phyloP scores from a whole-genome alignment of 2,888 invertebrate species.

The Acleris literana region DNA sequence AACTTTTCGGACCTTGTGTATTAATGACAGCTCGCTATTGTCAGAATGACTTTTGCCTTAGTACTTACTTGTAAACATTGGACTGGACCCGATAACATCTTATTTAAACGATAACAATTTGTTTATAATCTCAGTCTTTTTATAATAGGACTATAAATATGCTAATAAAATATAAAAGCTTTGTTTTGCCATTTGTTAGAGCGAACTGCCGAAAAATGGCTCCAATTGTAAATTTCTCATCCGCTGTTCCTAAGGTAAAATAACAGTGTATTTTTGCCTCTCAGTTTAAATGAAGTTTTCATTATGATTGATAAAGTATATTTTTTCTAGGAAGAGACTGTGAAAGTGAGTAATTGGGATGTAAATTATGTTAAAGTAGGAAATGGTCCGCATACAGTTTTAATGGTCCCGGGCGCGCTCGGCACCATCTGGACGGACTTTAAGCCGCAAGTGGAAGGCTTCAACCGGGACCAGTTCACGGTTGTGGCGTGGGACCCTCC shows the following conservation, averaged over 20 bases:
- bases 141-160: slow-evolving; percentile 32
- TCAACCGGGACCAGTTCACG: slow-evolving; percentile 85
- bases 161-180: slow-evolving; percentile 44
- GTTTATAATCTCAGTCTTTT: neutral
- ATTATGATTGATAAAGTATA: slow-evolving; percentile 1
- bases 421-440: slow-evolving; percentile 94
- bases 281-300: slow-evolving; percentile 1
- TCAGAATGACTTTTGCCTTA: no score
- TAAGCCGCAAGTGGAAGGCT: slow-evolving; percentile 88
- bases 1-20: no score
- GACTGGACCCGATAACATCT: neutral
- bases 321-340: slow-evolving; percentile 83
- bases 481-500: slow-evolving; percentile 92
- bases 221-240: slow-evolving; percentile 45
- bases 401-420: slow-evolving; percentile 91
- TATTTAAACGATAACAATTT: neutral
- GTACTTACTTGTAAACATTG: neutral
- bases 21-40: no score
- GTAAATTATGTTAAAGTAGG: slow-evolving; percentile 85
- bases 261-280: neutral
- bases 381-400: slow-evolving; percentile 82
- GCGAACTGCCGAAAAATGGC: slow-evolving; percentile 40
- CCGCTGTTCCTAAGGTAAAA: slow-evolving; percentile 49
- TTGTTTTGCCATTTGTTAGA: slow-evolving; percentile 38
- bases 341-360: slow-evolving; percentile 83